Evolutionary conservation across 1,140 invertebrate genomes (phyloP), one percentile per base, ranked within the genome.

Genomic region (Hirudo medicinalis): DNA sequence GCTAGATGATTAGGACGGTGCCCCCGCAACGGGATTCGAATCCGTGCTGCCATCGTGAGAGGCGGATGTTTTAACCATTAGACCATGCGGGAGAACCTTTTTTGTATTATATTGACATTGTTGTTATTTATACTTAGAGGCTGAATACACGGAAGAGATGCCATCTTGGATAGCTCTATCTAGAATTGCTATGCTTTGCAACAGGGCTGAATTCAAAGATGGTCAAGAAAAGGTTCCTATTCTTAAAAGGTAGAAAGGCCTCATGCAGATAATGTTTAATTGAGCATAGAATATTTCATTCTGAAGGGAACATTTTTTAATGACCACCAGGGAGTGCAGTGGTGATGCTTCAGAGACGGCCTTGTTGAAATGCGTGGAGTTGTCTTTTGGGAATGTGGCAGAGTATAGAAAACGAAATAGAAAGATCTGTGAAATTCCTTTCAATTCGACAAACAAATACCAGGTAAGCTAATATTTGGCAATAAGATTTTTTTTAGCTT

Each of bases 361-460:
- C 75, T 84, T 98, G 25, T 85, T 98, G 69, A 97, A 97, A 82
- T 97, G 92, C 81, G 93, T 94, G 87, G 94, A 97, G 86, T 83
- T 96, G 66, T 91, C 91, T 55, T 85, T 94, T 32, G 92, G 92
- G 29, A 91, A 96, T 81, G 91, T 97, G 0, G 86, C 91, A 84
- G 87, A 88, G 22, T 92, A 92, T 78, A 85, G 96, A 74, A 87
- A 88, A 75, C 87, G 89, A 67, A 95, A 97, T 83, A 91, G 89
- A 85, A 99, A 99, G 85, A 89, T 93, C 67, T 91, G 90, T 82
- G 96, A 99, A 85, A 88, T 99, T 82, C 96, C 96, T 32, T 99
- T 99, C 87, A 99, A 98, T 83, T 99, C 96, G 0, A 96, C 93
- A 76, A 98, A 97, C 83, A 99, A 99, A 83, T 99, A 96, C 82